phyloP scores from a whole-genome alignment of 2,113 vertebrate species.

The Nothoprocta perdicaria region DNA sequence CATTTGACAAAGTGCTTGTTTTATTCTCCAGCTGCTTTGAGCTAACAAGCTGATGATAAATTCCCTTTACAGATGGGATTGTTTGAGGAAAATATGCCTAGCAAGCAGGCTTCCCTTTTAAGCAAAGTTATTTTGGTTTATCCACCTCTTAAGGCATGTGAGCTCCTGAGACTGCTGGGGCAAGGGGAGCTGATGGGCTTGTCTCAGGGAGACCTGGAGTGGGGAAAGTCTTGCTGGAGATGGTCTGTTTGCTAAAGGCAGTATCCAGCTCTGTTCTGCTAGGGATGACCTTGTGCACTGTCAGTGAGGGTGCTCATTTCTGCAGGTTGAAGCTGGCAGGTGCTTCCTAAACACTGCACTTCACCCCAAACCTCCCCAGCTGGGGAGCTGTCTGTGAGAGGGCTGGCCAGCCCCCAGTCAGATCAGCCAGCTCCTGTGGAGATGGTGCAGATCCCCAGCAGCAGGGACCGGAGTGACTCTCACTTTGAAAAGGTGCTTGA shows the following conservation, averaged over 20 bases:
- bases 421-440: background rate
- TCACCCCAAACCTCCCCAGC: rapidly evolving
- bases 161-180: background rate
- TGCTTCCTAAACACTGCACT: background rate
- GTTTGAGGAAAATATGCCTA: conserved; percentile 17
- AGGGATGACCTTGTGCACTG: background rate
- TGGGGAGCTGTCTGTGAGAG: background rate
- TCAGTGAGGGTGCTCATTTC: background rate
- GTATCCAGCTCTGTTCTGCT: background rate
- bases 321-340: background rate
- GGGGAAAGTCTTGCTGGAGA: background rate
- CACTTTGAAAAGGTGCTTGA: background rate
- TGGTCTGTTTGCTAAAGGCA: background rate
- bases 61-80: conserved; percentile 8
- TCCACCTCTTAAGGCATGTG: background rate
- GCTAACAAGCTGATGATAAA: background rate
- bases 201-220: background rate
- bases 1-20: conserved; percentile 19
- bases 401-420: background rate
- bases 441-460: background rate
- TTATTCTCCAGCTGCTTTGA: conserved; percentile 24
- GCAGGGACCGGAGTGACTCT: rapidly evolving
- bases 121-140: background rate
- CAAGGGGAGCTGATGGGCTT: conserved; percentile 20
- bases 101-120: conserved; percentile 6